Evolutionary conservation across 2,888 invertebrate species (phyloP).

Genomic region (Catocala nupta): DNA sequence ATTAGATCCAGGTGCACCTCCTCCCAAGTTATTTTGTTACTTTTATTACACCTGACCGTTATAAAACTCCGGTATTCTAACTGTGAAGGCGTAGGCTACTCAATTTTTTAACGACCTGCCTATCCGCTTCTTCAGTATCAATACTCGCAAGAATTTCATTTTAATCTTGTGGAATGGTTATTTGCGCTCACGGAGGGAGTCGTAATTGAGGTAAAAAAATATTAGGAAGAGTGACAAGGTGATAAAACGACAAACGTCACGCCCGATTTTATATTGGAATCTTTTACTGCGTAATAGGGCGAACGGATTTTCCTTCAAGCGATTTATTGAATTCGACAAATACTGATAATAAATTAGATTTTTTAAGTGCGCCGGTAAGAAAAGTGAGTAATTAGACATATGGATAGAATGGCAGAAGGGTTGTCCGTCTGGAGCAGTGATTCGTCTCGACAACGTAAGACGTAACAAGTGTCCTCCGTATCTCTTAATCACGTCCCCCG

Average conservation of each 20-base stretch:
- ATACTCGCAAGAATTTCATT: slow-evolving; percentile 76
- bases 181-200: slow-evolving; percentile 73
- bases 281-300: slow-evolving; percentile 77
- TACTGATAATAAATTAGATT: slow-evolving; percentile 54
- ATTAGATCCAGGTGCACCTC: slow-evolving; percentile 21
- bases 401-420: slow-evolving; percentile 27
- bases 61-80: slow-evolving; percentile 44
- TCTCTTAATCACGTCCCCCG: slow-evolving; percentile 85
- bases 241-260: slow-evolving; percentile 82
- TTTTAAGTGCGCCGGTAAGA: slow-evolving; percentile 24
- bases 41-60: slow-evolving; percentile 46
- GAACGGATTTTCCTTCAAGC: slow-evolving; percentile 63
- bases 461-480: slow-evolving; percentile 86
- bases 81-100: slow-evolving; percentile 33
- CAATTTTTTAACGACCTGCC: slow-evolving; percentile 46
- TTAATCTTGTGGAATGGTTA: slow-evolving; percentile 77
- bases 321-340: slow-evolving; percentile 68
- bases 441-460: slow-evolving; percentile 68
- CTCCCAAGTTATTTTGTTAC: slow-evolving; percentile 41
- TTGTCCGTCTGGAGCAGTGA: slow-evolving; percentile 32
- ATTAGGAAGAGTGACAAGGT: slow-evolving; percentile 81
- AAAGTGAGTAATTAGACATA: slow-evolving; percentile 25
- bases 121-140: slow-evolving; percentile 64
- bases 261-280: slow-evolving; percentile 78
- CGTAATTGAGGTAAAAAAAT: slow-evolving; percentile 80